Conservation (phyloP, 2,113 vertebrate genomes). For the Rhadina sibilatrix region DNA sequence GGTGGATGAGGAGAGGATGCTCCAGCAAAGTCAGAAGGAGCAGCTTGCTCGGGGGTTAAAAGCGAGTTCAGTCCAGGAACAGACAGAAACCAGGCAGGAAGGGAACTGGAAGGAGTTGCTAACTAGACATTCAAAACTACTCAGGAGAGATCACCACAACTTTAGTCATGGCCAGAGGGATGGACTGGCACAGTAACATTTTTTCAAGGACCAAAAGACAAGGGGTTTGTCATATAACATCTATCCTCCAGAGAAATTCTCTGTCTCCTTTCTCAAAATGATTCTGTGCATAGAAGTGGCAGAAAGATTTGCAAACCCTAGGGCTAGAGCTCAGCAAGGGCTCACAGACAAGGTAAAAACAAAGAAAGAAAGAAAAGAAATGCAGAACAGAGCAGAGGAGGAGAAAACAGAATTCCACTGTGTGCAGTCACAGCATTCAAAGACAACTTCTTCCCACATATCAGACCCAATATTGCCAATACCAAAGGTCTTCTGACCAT, state of each 20-base stretch:
- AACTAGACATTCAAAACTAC: conserved; percentile 63
- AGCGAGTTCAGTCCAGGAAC: conserved; percentile 33
- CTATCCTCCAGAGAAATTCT: not conserved
- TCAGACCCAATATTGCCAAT: not conserved
- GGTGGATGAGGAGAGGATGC: not conserved
- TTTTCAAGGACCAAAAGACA: conserved; percentile 60
- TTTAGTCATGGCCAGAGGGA: conserved; percentile 63
- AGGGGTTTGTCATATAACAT: not conserved
- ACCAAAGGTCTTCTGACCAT: not conserved
- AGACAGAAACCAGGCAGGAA: conserved; percentile 51
- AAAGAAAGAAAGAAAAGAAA: not conserved
- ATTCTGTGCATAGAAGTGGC: not conserved
- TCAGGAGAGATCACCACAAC: conserved; percentile 56
- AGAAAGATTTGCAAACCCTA: not conserved
- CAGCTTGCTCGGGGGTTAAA: conserved; percentile 3
- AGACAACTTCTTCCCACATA: not conserved
- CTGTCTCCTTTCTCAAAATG: not conserved
- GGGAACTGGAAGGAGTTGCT: conserved; percentile 50
- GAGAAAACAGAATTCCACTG: not conserved
- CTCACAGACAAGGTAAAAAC: not conserved
- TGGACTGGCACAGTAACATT: conserved; percentile 39
- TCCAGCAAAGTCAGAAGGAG: not conserved
- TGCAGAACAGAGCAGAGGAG: not conserved
- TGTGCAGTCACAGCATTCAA: not conserved
- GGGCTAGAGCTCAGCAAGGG: not conserved